phyloP scores from a whole-genome alignment of 2,113 vertebrate species.

The Hippocampus zosterae region DNA sequence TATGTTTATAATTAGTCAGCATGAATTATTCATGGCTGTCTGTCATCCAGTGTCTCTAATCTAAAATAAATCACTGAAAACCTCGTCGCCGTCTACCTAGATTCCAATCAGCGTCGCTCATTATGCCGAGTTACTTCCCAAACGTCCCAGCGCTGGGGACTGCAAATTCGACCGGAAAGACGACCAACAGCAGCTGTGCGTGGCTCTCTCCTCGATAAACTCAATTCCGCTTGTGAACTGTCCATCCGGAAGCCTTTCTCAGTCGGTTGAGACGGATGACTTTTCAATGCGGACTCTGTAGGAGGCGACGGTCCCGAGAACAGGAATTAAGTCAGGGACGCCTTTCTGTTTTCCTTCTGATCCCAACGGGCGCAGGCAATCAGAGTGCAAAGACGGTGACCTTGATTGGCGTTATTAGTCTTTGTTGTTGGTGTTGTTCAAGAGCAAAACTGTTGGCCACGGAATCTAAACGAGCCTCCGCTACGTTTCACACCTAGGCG shows the following conservation, averaged over 20 bases:
- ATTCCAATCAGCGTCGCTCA: conserved; percentile 59
- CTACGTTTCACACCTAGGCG: not conserved
- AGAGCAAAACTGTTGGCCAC: not conserved
- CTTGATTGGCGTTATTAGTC: not conserved
- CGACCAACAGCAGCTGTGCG: conserved; percentile 8
- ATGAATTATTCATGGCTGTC: conserved; percentile 57
- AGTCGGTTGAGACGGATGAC: conserved; percentile 72
- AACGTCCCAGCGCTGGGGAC: conserved; percentile 45
- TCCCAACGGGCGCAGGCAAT: no score
- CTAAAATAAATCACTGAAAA: conserved; percentile 46
- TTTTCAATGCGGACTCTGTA: conserved; percentile 78
- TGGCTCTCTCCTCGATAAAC: conserved; percentile 34
- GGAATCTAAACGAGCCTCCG: no score
- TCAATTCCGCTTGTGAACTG: conserved; percentile 52
- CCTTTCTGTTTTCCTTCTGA: not conserved
- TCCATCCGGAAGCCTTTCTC: conserved; percentile 51
- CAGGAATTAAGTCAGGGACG: not conserved
- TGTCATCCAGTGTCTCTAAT: conserved; percentile 50
- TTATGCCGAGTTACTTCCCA: conserved; percentile 52
- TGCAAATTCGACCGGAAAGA: not conserved
- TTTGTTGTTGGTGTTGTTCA: not conserved
- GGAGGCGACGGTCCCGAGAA: not conserved
- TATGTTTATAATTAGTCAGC: conserved; percentile 49
- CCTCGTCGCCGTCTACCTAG: conserved; percentile 59
- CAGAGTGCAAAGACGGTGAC: not conserved